Percentiles rank a stretch among this genome's conserved stretches.
These are phyloP conservation scores for Sorex araneus DNA, from an alignment of 2,113 vertebrate species.

Conservation along the genomic window DNA sequence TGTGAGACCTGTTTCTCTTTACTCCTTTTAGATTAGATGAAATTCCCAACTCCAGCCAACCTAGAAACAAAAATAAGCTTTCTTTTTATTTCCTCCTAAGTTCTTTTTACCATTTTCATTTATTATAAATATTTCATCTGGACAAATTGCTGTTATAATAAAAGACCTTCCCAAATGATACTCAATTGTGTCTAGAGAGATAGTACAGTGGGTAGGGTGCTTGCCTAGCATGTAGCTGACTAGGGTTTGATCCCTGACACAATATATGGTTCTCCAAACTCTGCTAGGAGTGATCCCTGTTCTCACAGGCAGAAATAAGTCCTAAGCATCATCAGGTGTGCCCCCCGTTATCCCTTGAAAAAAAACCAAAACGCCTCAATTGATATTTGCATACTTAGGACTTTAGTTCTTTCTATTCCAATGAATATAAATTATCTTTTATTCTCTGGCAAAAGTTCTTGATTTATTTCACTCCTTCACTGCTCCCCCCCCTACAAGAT, in stretches of 20 bases:
- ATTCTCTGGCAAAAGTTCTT: constrained; percentile 9
- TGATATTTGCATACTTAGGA: constrained; percentile 15
- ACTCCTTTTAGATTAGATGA: background rate
- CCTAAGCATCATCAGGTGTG: no score
- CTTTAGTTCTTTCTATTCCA: background rate
- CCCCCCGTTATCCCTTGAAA: no score
- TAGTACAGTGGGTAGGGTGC: no score
- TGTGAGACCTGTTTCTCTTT: background rate
- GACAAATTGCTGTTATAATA: background rate
- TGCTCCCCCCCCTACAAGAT: background rate
- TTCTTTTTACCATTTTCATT: background rate
- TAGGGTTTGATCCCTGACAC: no score
- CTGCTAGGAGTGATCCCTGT: no score
- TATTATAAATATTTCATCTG: constrained; percentile 27
- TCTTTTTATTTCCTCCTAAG: background rate
- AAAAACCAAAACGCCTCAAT: no score
- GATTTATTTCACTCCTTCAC: constrained; percentile 33
- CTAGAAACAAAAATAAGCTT: constrained; percentile 32
- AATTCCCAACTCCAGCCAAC: background rate
- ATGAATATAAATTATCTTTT: constrained; percentile 45
- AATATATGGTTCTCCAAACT: no score
- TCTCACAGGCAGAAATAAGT: no score
- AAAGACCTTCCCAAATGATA: constrained; percentile 23
- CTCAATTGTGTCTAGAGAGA: background rate
- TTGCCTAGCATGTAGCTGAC: no score